Evolutionary conservation across 1,140 invertebrate species (phyloP), one percentile per base, ranked within the genome.

Genomic region (Drosophila tani): DNA sequence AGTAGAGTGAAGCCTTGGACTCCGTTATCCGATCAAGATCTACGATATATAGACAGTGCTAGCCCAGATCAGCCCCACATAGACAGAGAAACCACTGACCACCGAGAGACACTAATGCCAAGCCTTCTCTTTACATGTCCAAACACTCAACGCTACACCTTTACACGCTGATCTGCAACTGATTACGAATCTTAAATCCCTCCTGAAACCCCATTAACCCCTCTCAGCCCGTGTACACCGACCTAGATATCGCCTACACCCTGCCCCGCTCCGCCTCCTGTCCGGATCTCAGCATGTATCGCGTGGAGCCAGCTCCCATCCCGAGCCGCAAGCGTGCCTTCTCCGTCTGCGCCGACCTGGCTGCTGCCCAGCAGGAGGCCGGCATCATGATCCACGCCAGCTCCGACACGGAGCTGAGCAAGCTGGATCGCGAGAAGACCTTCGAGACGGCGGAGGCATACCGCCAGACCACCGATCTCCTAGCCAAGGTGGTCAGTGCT

Each of bases 381-480:
- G 76, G 57, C 11, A 24, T 63, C 9, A 58, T 82, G 38, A 49
- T 85, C 15, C 91, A 87, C 47, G 82, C 91, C 58, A 95, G 95
- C 59, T 97, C 96, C 5, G 96, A 97, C 82, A 96, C 95, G 0
- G 96, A 97, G 91, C 92, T 97, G 15, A 94, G 96, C 77, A 94
- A 95, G 27, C 96, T 97, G 64, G 96, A 97, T 80, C 95, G 96
- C 80, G 95, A 95, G 60, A 95, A 95, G 64, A 97, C 96, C 1
- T 97, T 97, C 87, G 87, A 84, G 67, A 93, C 75, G 67, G 94
- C 93, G 51, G 94, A 93, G 75, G 94, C 94, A 15, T 94, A 95
- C 66, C 94, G 96, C 1, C 95, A 96, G 81, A 96, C 96, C 2
- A 95, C 95, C 0, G 96, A 96, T 78, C 90, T 97, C 15, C 87